A percentile compares a stretch with the other conserved stretches of the same genome.
phyloP scores from a whole-genome alignment of 2,888 invertebrate genomes.

The Melinaea marsaeus region DNA sequence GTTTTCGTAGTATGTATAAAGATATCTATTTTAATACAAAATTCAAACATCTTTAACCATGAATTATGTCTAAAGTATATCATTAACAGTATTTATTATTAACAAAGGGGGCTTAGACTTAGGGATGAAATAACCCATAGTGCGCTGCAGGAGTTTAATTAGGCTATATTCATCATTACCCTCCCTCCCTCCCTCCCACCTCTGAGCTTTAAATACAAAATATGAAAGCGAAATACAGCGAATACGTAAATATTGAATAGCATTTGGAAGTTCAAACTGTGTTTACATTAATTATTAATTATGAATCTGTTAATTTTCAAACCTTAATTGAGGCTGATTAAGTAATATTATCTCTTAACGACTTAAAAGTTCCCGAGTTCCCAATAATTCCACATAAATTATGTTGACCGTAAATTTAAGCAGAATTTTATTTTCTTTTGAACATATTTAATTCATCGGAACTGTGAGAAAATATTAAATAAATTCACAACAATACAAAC shows the following conservation, averaged over 20 bases:
- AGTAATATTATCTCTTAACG: no score
- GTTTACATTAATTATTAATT: no score
- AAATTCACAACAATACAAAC: no score
- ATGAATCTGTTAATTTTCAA: no score
- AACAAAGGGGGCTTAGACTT: conserved; percentile 4
- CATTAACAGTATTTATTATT: conserved; percentile 10
- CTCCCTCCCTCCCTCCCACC: conserved; percentile 14
- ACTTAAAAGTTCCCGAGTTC: no score
- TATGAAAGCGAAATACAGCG: conserved; percentile 1
- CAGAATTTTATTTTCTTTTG: no score
- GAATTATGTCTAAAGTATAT: conserved; percentile 12
- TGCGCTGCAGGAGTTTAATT: conserved; percentile 18
- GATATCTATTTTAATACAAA: not conserved
- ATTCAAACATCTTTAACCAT: not conserved
- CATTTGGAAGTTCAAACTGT: not conserved
- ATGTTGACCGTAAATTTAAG: no score
- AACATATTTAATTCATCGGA: no score
- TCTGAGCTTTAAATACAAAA: conserved; percentile 1
- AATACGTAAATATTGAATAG: conserved; percentile 11
- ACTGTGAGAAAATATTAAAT: no score
- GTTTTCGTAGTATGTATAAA: not conserved
- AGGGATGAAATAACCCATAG: conserved; percentile 9
- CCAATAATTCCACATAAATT: no score
- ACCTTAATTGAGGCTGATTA: no score
- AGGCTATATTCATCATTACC: conserved; percentile 21